Base-by-base conservation (phyloP, 2,888 invertebrate genomes). In the Dryomyza anilis region DNA sequence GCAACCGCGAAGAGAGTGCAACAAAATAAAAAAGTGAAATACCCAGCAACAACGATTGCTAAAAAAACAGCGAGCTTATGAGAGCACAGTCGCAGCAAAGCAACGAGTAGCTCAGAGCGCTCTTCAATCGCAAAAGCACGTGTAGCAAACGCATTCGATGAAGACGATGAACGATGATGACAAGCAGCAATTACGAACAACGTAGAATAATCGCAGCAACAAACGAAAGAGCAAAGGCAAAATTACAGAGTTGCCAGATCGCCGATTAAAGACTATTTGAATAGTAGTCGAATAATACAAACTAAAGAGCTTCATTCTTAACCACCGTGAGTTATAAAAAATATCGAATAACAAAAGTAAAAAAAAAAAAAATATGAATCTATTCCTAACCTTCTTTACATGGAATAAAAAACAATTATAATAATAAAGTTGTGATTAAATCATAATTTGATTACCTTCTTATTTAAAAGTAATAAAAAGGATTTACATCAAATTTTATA, bases 41-140 rank as follows among this genome's bases (percentile, higher is more conserved):
- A 55, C 58, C 39, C 23, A 23, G 27, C 50, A n/a, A n/a, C 23
- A 6, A 33, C 6, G n/a, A 14, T 10, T 2, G 36, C 16, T 19
- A 33, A 55, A 55, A 10, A 33, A 33, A 55, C 12, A 1, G 12
- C 19, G 2, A 43, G 23, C 14, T 12, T 43, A 25, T 48, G 43
- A 27, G 33, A 33, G 48, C 57, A 65, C 58, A 62, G 48, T 61
- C 21, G 36, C 27, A 21, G 21, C 25, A 21, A 29, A 14, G 1
- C 19, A 53, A 33, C 52, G 39, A 23, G 36, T 33, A n/a, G 7
- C 10, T 14, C n/a, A 43, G 8, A 52, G 12, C 27, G 45, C 58
- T 45, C 29, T 19, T 7, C 77, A 77, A 76, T 69, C 46, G 57
- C 63, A 71, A 61, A 73, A 78, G 74, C 77, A 78, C 77, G 77